Evolutionary conservation across 1,140 invertebrate species (phyloP).

Genomic region (Dendrolimus punctatus): DNA sequence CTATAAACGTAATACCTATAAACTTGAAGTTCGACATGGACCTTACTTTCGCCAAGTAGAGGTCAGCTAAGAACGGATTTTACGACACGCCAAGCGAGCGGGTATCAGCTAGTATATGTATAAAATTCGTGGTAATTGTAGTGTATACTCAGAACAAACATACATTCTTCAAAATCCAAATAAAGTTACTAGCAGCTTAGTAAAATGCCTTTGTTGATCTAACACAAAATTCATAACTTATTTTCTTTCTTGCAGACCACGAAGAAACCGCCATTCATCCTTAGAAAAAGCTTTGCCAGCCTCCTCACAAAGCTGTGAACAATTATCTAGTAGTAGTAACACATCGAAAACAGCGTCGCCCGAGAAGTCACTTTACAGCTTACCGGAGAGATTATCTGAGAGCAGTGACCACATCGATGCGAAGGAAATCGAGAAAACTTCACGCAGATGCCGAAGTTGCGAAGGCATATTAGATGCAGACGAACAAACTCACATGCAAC

Average conservation of each 20-base stretch:
- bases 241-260: slow-evolving; percentile 39
- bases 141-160: too few relatives aligned
- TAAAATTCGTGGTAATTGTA: too few relatives aligned
- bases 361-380: slow-evolving; percentile 49
- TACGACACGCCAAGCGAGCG: too few relatives aligned
- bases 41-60: too few relatives aligned
- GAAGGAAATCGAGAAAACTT: slow-evolving; percentile 32
- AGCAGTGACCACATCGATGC: slow-evolving; percentile 50
- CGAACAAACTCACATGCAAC: slow-evolving; percentile 47
- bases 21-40: too few relatives aligned
- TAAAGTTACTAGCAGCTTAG: too few relatives aligned
- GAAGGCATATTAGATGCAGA: slow-evolving; percentile 60
- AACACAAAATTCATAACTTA: neutral
- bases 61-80: too few relatives aligned
- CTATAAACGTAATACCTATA: too few relatives aligned
- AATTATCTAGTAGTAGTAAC: slow-evolving; percentile 61
- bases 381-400: slow-evolving; percentile 54
- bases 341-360: slow-evolving; percentile 49
- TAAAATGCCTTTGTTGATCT: too few relatives aligned
- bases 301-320: slow-evolving; percentile 77
- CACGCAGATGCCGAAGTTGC: slow-evolving; percentile 58
- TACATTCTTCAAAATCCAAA: too few relatives aligned
- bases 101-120: too few relatives aligned
- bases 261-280: slow-evolving; percentile 57
- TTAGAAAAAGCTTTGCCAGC: slow-evolving; percentile 42